Evolutionary conservation across 1,140 invertebrate species (phyloP), one percentile per base, ranked within the genome.

Genomic region (Pseudomyrmex gracilis): DNA sequence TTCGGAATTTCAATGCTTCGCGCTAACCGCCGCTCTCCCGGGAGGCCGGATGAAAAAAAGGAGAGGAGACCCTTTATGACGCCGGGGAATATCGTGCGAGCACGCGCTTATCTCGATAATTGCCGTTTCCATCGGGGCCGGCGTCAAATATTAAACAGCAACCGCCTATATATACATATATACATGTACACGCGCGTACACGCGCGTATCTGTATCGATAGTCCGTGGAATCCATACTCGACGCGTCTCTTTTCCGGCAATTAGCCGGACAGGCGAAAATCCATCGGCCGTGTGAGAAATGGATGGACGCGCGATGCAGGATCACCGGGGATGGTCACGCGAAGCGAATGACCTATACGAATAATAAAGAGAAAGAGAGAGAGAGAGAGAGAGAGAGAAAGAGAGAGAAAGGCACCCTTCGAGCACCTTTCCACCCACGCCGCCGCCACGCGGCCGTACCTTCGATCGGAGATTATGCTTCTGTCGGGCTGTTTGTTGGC

Each of bases 21-120:
- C 13, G 24, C 58, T 82, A 82, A 66, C 70, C 47, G 58, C 49
- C 53, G 66, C 83, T 83, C 82, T 84, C 84, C 70, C 78, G 68
- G 15, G 68, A 82, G 82, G 58, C 76, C 71, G 78, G 73, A 85
- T 76, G 55, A 63, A 85, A 89, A 90, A 70, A 90, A 82, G 71
- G 66, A 78, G 78, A 88, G 67, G 66, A 85, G 83, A 63, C 76
- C 66, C 86, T 89, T 90, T 88, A 86, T 89, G 85, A 84, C 85
- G 83, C 85, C 82, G 64, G 71, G 85, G 82, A 87, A 90, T 88
- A 88, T 85, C 80, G 87, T 82, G 88, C 87, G 53, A 82, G 87
- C 64, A 76, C 57, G 34, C 85, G 87, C 85, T 91, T 91, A 92
- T 92, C 91, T 90, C 85, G 85, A 91, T 92, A 92, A 92, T 92